phyloP scores from a whole-genome alignment of 2,888 invertebrate genomes.

The Acleris holmiana region DNA sequence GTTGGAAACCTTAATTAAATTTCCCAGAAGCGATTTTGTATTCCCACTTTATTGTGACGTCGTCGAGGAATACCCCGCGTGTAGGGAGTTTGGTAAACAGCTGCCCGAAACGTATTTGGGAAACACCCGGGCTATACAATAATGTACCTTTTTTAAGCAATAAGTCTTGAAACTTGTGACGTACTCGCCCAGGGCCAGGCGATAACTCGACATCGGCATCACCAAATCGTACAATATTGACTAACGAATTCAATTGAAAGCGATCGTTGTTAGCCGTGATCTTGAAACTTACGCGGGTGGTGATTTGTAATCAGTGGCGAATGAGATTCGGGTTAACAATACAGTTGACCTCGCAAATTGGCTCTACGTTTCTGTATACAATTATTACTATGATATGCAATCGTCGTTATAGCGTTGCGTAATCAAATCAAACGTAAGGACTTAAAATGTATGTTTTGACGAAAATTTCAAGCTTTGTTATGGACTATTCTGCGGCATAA shows the following conservation, averaged over 20 bases:
- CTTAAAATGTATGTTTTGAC: slow-evolving; percentile 4
- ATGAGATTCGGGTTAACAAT: slow-evolving; percentile 35
- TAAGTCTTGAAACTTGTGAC: too few species aligned
- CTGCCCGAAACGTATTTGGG: too few species aligned
- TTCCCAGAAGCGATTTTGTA: too few species aligned
- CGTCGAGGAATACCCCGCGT: too few species aligned
- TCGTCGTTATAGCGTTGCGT: slow-evolving; percentile 3
- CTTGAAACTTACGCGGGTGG: slow-evolving; percentile 37
- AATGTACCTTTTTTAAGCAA: too few species aligned
- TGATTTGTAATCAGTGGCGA: slow-evolving; percentile 22
- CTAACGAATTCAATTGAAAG: slow-evolving; percentile 39
- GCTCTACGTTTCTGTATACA: slow-evolving; percentile 15
- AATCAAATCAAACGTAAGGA: slow-evolving; percentile 3
- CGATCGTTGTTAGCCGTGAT: slow-evolving; percentile 43
- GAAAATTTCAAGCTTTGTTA: too few species aligned
- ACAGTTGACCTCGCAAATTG: slow-evolving; percentile 28
- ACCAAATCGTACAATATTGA: slow-evolving; percentile 4
- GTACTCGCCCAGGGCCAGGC: too few species aligned
- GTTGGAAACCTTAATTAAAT: too few species aligned
- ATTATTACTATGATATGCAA: slow-evolving; percentile 3
- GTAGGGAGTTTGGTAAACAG: too few species aligned
- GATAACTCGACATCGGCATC: not conserved
- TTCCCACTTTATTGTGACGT: too few species aligned
- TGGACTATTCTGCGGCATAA: too few species aligned
- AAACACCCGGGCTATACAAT: too few species aligned